A percentile compares a stretch with the other conserved stretches of the same genome.
Conservation (phyloP, 2,797 vertebrate genomes). For the Pachyuromys duprasi region DNA sequence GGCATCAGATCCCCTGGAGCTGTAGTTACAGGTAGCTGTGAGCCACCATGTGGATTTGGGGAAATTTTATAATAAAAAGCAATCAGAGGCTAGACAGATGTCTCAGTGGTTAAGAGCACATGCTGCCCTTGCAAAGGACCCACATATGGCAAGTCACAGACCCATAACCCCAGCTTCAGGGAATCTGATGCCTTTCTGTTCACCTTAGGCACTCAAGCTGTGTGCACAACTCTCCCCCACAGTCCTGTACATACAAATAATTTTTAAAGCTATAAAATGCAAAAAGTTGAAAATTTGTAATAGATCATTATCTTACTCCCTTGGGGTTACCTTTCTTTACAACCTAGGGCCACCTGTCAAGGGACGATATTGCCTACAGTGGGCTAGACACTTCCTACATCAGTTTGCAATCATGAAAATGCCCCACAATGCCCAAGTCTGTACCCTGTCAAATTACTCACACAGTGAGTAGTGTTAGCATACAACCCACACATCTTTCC, state of each 20-base stretch:
- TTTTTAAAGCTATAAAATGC: not conserved
- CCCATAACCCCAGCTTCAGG: not conserved
- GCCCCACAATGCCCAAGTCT: not conserved
- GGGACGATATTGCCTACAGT: no score
- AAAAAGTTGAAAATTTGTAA: not conserved
- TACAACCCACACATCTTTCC: no score
- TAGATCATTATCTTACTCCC: not conserved
- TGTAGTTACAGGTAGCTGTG: not conserved
- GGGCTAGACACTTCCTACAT: not conserved
- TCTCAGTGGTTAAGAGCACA: not conserved
- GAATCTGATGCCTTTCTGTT: not conserved
- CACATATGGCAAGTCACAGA: not conserved
- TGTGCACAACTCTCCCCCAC: not conserved
- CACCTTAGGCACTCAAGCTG: not conserved
- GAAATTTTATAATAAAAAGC: not conserved
- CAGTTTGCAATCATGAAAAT: not conserved
- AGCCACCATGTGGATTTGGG: not conserved
- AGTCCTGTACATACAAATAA: not conserved
- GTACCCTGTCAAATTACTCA: no score
- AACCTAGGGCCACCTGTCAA: not conserved
- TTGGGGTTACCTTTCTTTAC: not conserved
- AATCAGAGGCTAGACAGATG: not conserved
- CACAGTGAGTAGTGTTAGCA: no score
- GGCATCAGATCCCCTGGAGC: not conserved
- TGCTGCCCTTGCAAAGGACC: not conserved